Percentiles rank a stretch among this genome's conserved stretches.
These are phyloP conservation scores for Bathynomus jamesi DNA, from an alignment of 1,140 invertebrate species.

Conservation along the genomic window DNA sequence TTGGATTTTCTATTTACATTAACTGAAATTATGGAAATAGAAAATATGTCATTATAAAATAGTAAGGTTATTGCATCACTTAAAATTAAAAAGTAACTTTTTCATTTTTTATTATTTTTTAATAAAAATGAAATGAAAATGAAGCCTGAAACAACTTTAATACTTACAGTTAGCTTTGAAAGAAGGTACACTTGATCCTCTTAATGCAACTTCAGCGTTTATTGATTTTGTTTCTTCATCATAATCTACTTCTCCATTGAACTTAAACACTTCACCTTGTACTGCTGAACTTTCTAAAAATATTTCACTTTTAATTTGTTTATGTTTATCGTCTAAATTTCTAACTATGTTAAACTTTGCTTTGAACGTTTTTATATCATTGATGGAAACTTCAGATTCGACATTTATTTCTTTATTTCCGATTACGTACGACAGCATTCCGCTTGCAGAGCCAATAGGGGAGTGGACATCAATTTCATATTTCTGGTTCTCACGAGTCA, in stretches of 20 bases:
- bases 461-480: not conserved
- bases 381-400: not conserved
- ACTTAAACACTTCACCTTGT: not conserved
- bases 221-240: not conserved
- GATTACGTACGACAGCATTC: not conserved
- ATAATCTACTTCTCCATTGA: not conserved
- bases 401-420: not conserved
- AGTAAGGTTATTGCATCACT: no score
- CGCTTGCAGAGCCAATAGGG: not conserved
- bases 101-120: no score
- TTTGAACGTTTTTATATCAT: not conserved
- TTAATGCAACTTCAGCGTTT: not conserved
- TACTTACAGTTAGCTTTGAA: not conserved
- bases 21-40: not conserved
- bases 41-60: no score
- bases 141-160: no score
- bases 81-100: no score
- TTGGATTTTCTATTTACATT: not conserved
- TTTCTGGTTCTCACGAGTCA: not conserved
- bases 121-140: no score
- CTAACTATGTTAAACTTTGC: not conserved
- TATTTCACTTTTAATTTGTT: not conserved
- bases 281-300: not conserved
- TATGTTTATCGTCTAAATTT: not conserved
- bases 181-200: not conserved